These are phyloP conservation scores for Carapus acus DNA, from an alignment of 2,797 vertebrate genomes.

Conservation along the genomic window DNA sequence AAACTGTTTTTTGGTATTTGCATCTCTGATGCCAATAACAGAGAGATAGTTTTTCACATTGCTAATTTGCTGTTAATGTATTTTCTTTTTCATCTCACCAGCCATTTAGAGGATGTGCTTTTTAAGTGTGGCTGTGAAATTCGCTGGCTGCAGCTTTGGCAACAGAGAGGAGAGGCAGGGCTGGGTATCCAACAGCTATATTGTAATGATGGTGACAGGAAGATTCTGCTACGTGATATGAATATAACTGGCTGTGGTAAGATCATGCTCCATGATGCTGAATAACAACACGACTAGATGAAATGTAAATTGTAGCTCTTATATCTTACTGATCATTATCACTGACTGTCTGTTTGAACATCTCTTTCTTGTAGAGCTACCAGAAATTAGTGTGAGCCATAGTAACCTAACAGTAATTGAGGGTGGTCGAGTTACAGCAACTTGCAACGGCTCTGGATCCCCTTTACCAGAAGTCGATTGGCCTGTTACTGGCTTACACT, in stretches of 20 bases:
- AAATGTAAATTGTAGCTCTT: too few species aligned
- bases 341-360: background rate
- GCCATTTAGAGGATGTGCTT: constrained; percentile 86
- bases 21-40: too few species aligned
- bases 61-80: background rate
- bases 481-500: constrained; percentile 81
- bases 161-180: constrained; percentile 85
- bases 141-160: constrained; percentile 98
- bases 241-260: constrained; percentile 91
- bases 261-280: too few species aligned
- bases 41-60: too few species aligned
- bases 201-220: constrained; percentile 71
- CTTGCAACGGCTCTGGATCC: constrained; percentile 87
- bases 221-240: constrained; percentile 82
- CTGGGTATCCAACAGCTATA: constrained; percentile 82
- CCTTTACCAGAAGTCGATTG: constrained; percentile 93
- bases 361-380: constrained; percentile 74
- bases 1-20: too few species aligned
- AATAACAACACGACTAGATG: too few species aligned
- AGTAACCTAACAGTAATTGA: constrained; percentile 86
- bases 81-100: constrained; percentile 47
- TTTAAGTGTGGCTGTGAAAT: constrained; percentile 96
- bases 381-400: constrained; percentile 89
- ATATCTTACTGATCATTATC: too few species aligned
- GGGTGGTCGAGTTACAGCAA: constrained; percentile 82